Base-by-base conservation (phyloP, 53 echinoderm and acorn worm species). In the Temnopleurus reevesii region DNA sequence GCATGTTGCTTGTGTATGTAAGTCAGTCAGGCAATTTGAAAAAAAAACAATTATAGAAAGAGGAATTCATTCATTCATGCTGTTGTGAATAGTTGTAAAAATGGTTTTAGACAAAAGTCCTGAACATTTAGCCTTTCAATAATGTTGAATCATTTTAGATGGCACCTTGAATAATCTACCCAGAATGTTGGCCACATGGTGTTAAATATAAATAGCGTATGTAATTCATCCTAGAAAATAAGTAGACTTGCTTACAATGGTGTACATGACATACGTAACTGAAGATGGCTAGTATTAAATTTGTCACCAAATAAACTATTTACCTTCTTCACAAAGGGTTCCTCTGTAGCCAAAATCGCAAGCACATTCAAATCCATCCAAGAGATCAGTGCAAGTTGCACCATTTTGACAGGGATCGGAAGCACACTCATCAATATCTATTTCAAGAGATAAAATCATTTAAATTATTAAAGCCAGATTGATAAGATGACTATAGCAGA, bases 341-440 rank as follows among this genome's bases (percentile, higher is more conserved):
- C 95, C 95, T 10, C 77, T 84, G 58, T 93, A 95, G 6, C 92
- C 92, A 2, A 60, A 29, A 6, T 56, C 18, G 44, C 95, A 95
- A 15, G 31, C 49, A 55, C 95, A 94, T 1, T 13, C 3, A 51
- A 89, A 91, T 35, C 84, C 93, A 53, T 57, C 71, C 13, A 77
- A 53, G 26, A 65, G 7, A 55, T 92, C 87, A 27, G 89, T 63
- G 49, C 87, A 86, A 9, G 8, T 43, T 5, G 87, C 87, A 38
- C 66, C 66, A 65, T 86, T 86, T 25, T 64, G 47, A 35, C 87
- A 86, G 28, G 63, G 41, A n/a, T 46, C 43, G n/a, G 12, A 28
- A 10, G 25, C 46, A 31, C 87, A 86, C 30, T 86, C 87, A 44
- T 36, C 66, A 27, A 65, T 86, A 63, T 86, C 87, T 86, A n/a